Evolutionary conservation across 2,888 invertebrate species (phyloP).

Genomic region (Meliscaeva auricollis): DNA sequence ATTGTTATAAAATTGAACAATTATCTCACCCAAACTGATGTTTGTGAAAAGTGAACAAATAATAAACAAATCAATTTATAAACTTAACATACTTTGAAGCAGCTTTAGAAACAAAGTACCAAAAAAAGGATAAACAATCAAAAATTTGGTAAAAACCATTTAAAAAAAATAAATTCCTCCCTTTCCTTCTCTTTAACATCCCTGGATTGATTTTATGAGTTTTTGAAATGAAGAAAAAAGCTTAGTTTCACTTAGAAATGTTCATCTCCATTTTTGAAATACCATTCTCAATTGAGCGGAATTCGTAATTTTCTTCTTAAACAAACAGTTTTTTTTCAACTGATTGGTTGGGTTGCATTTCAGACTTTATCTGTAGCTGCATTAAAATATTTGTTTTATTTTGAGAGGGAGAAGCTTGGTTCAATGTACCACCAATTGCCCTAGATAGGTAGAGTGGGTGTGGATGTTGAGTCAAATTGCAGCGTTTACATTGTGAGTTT

Average conservation of each 20-base stretch:
- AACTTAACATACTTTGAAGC: background rate
- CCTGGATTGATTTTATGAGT: constrained; percentile 47
- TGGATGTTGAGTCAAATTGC: background rate
- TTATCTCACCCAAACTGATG: constrained; percentile 11
- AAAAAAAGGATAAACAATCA: constrained; percentile 37
- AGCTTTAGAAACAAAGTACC: constrained; percentile 2
- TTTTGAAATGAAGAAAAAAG: constrained; percentile 41
- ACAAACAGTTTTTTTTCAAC: constrained; percentile 24
- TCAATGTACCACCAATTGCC: constrained; percentile 50
- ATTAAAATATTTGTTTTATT: too few relatives aligned
- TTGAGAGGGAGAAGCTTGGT: background rate
- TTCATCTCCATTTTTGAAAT: constrained; percentile 25
- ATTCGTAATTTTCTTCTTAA: constrained; percentile 36
- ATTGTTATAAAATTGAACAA: constrained; percentile 36
- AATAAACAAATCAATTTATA: constrained; percentile 17
- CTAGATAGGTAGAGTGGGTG: constrained; percentile 29
- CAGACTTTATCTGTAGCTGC: too few relatives aligned
- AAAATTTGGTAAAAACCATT: constrained; percentile 39
- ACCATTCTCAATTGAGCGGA: constrained; percentile 43
- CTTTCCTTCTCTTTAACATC: constrained; percentile 9
- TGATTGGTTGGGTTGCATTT: too few relatives aligned
- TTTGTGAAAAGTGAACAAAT: constrained; percentile 5
- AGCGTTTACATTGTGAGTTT: constrained; percentile 11
- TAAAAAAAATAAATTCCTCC: background rate
- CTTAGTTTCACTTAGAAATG: background rate